phyloP scores from a whole-genome alignment of 2,888 invertebrate genomes.

The Pandemis heparana region DNA sequence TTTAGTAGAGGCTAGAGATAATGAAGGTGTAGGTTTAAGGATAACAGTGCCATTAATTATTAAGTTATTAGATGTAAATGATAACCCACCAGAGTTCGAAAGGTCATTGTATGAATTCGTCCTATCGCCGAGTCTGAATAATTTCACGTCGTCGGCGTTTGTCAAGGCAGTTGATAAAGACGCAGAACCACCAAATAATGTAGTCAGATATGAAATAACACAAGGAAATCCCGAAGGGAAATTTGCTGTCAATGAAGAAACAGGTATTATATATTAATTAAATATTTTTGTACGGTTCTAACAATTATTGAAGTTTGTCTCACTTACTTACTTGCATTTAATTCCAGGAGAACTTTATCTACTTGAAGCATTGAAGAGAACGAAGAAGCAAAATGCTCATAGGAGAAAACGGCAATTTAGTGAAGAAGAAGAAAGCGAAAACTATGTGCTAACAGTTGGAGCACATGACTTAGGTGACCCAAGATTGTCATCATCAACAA shows the following conservation, averaged over 20 bases:
- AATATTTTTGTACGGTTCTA: neutral
- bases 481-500: conserved; percentile 89
- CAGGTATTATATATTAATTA: conserved; percentile 83
- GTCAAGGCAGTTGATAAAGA: conserved; percentile 94
- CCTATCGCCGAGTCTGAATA: conserved; percentile 89
- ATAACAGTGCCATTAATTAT: conserved; percentile 91
- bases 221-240: conserved; percentile 91
- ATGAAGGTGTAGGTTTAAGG: conserved; percentile 92
- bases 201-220: conserved; percentile 93
- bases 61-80: conserved; percentile 92
- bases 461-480: conserved; percentile 95
- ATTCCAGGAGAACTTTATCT: conserved; percentile 88
- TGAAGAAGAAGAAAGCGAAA: conserved; percentile 75
- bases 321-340: conserved; percentile 17
- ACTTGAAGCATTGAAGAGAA: conserved; percentile 80
- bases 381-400: conserved; percentile 70
- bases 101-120: conserved; percentile 92
- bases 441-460: conserved; percentile 89
- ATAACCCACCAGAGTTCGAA: conserved; percentile 94
- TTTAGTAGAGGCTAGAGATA: conserved; percentile 95
- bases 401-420: conserved; percentile 82
- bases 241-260: conserved; percentile 90
- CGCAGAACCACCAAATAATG: conserved; percentile 93
- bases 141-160: conserved; percentile 91
- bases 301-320: neutral